Evolutionary conservation across 1,140 invertebrate genomes (phyloP).

Genomic region (Lysiphlebus fabarum): DNA sequence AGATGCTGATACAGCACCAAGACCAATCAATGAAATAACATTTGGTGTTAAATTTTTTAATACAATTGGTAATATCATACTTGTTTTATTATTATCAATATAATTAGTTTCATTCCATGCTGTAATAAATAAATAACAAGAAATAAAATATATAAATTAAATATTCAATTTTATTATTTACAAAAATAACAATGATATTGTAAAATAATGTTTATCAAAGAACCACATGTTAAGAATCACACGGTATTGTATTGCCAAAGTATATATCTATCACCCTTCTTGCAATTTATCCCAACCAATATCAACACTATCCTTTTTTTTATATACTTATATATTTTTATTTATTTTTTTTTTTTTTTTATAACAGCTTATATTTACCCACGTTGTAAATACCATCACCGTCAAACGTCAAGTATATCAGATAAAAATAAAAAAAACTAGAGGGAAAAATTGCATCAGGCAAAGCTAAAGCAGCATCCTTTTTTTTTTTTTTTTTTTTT

Average conservation of each 20-base stretch:
- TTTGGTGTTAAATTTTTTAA: slow-evolving; percentile 92
- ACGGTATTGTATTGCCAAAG: slow-evolving; percentile 44
- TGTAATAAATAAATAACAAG: slow-evolving; percentile 51
- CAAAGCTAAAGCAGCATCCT: too few species aligned
- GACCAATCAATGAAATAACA: slow-evolving; percentile 92
- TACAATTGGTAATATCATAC: slow-evolving; percentile 94
- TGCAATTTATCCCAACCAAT: too few species aligned
- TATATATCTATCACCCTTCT: neutral
- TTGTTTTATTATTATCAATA: slow-evolving; percentile 73
- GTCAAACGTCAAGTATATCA: slow-evolving; percentile 50
- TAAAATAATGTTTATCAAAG: slow-evolving; percentile 34
- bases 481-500: too few species aligned
- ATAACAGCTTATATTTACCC: too few species aligned
- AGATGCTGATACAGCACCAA: slow-evolving; percentile 96
- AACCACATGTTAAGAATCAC: slow-evolving; percentile 46
- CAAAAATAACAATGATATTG: slow-evolving; percentile 43
- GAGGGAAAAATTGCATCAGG: too few species aligned
- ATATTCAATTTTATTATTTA: slow-evolving; percentile 12
- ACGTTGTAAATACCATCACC: slow-evolving; percentile 38
- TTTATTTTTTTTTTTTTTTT: too few species aligned
- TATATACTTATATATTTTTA: too few species aligned
- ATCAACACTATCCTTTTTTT: too few species aligned
- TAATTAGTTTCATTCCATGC: slow-evolving; percentile 93
- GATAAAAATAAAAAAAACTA: neutral
- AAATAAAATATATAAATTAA: neutral